Percentiles rank a stretch among this genome's conserved stretches.
Evolutionary conservation across 2,888 invertebrate genomes (phyloP).

Genomic region (Harpalus rubripes): DNA sequence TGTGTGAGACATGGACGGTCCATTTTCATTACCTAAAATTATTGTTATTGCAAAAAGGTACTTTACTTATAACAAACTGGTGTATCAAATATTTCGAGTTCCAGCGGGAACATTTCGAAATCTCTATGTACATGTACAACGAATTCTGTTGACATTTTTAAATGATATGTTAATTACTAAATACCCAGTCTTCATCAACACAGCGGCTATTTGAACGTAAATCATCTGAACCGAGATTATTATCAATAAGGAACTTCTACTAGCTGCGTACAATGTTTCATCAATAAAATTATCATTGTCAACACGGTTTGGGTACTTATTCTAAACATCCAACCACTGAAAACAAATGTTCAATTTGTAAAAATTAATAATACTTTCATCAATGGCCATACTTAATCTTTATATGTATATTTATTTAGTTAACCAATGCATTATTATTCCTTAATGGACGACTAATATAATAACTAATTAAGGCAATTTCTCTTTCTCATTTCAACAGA

Average conservation of each 20-base stretch:
- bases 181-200: slow-evolving; percentile 67
- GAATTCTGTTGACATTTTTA: slow-evolving; percentile 55
- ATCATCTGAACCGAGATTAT: slow-evolving; percentile 47
- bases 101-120: slow-evolving; percentile 46
- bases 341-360: slow-evolving; percentile 62
- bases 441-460: slow-evolving; percentile 65
- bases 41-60: slow-evolving; percentile 67
- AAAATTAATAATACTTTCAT: slow-evolving; percentile 66
- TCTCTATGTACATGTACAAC: slow-evolving; percentile 33
- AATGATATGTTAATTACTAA: slow-evolving; percentile 67
- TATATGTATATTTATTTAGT: slow-evolving; percentile 65
- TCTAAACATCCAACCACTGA: slow-evolving; percentile 55
- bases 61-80: slow-evolving; percentile 61
- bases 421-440: slow-evolving; percentile 65
- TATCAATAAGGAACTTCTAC: slow-evolving; percentile 64
- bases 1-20: slow-evolving; percentile 66
- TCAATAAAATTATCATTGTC: slow-evolving; percentile 53
- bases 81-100: slow-evolving; percentile 57
- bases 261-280: slow-evolving; percentile 54
- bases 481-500: slow-evolving; percentile 63
- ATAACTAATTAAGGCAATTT: slow-evolving; percentile 66
- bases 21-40: slow-evolving; percentile 65
- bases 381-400: slow-evolving; percentile 63
- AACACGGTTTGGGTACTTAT: slow-evolving; percentile 30
- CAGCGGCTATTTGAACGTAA: slow-evolving; percentile 63